Base-by-base conservation (phyloP, 2,113 vertebrate genomes). In the Stictonetta naevosa region DNA sequence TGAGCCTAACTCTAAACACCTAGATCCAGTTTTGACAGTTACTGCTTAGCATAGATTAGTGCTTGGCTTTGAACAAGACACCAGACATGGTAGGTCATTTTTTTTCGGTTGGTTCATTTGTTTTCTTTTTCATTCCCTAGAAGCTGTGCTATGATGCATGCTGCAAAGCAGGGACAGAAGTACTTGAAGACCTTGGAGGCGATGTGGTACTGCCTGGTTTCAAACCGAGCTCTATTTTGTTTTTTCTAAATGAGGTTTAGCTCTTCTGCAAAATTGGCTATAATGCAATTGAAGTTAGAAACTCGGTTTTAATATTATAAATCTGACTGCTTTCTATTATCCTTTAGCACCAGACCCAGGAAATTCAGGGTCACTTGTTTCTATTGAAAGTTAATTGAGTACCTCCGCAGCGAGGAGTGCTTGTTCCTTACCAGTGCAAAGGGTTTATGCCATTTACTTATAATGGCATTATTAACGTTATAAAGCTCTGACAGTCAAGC, bases 321-420 rank as follows among this genome's bases (percentile, higher is more conserved):
- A 88, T 83, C 19, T 68, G 8, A 42, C 50, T 69, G 8, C 55
- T 88, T 91, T 83, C 40, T 87, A 15, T 62, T 88, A 28, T 18
- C 40, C 28, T 92, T 88, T 38, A 50, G 9, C 83, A 81, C 86
- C 69, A 93, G 90, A 74, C 20, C 2, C 29, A 46, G 82, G 60
- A 90, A 80, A 52, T 56, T 31, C 50, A 21, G 29, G 53, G 63
- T 80, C 64, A 48, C 5, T 3, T 66, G 62, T 73, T 90, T 90
- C 50, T 52, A 3, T 34, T 86, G 44, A 58, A 91, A 94, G 74
- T 66, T 92, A 95, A 93, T 84, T 73, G 62, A 90, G 2, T 85
- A 55, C 73, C 40, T 85, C 44, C 55, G 46, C 50, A 67, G 33
- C 62, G 68, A 93, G 74, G 42, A 71, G 55, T 63, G 31, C 23